Conservation (phyloP, 2,888 invertebrate genomes). For the Erpobdella octoculata region DNA sequence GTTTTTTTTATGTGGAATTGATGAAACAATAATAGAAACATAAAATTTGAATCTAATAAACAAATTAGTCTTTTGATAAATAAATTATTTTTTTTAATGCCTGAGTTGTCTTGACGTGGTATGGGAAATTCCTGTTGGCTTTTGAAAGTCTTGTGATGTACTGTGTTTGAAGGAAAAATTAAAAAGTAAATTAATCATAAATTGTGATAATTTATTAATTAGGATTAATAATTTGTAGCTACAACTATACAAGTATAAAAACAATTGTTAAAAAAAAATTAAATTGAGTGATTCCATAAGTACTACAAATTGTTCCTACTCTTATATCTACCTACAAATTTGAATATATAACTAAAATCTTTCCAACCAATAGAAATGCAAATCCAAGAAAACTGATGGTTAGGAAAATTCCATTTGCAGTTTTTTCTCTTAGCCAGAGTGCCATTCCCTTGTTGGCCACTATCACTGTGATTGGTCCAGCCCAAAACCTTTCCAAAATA, state of each 20-base stretch:
- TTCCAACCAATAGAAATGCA: conserved; percentile 63
- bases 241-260: neutral
- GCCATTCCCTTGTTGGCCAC: conserved; percentile 72
- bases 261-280: too few species aligned
- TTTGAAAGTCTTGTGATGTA: conserved; percentile 70
- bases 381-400: conserved; percentile 65
- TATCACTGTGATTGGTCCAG: conserved; percentile 70
- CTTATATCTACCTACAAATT: neutral
- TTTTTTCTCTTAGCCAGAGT: conserved; percentile 70
- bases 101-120: conserved; percentile 78
- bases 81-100: conserved; percentile 39
- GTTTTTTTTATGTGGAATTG: too few species aligned
- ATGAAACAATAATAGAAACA: too few species aligned
- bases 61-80: neutral
- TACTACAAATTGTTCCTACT: neutral
- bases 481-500: conserved; percentile 68
- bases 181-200: neutral
- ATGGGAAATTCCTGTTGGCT: conserved; percentile 80
- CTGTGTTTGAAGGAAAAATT: conserved; percentile 19
- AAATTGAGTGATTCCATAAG: too few species aligned
- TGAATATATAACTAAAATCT: neutral
- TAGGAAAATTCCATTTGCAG: conserved; percentile 65
- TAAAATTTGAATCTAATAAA: neutral
- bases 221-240: neutral
- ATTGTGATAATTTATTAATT: neutral